Conservation (phyloP, 2,113 vertebrate species). For the Rallus limicola region DNA sequence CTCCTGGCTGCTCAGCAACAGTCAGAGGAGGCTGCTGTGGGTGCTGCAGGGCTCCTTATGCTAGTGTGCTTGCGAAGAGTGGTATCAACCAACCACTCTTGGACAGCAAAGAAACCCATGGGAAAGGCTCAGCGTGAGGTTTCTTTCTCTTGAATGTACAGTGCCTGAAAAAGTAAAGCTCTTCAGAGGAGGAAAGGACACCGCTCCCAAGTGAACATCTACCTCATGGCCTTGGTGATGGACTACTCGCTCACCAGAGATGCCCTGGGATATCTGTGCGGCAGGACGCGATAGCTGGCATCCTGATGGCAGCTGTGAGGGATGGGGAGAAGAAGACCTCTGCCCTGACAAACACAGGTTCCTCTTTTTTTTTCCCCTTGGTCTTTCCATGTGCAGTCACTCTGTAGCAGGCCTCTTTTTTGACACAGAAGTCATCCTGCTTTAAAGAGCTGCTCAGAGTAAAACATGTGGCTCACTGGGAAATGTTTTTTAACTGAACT, state of each 20-base stretch:
- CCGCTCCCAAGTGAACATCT: accelerated
- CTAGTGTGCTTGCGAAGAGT: too few relatives aligned
- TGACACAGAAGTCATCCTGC: background rate
- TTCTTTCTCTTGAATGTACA: background rate
- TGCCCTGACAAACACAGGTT: background rate
- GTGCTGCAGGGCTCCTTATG: background rate
- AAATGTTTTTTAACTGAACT: background rate
- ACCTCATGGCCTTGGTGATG: background rate
- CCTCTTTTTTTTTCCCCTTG: background rate
- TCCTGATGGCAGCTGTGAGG: background rate
- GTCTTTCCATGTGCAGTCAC: background rate
- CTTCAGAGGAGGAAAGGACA: background rate
- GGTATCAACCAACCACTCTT: background rate
- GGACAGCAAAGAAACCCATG: background rate
- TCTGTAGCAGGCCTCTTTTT: background rate
- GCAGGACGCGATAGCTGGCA: accelerated
- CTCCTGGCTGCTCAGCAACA: background rate
- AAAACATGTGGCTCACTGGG: background rate
- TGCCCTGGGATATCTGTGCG: accelerated
- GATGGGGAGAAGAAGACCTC: background rate
- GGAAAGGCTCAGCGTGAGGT: background rate
- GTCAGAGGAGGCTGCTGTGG: background rate
- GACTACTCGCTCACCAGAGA: accelerated
- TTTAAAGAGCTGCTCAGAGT: background rate
- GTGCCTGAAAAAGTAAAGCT: background rate